A percentile compares a stretch with the other conserved stretches of the same genome.
Conservation (phyloP, 2,113 vertebrate genomes). For the chimpanzee (Pan troglodytes) region NHGRI_mPanTro3-v2.1_pri NC_072408.2:93704001-93704500, state of each 20-base stretch:
- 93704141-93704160: not conserved
- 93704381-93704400: not conserved
- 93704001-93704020: constrained; percentile 43
- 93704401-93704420: not conserved
- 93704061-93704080: not conserved
- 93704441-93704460: not conserved
- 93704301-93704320: not conserved
- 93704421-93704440: not conserved
- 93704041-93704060: constrained; percentile 19
- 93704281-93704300: not conserved
- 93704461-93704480: not conserved
- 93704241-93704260: not conserved
- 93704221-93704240: not conserved
- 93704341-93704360: not conserved
- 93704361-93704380: not conserved
- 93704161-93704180: not conserved
- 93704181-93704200: not conserved
- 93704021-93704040: not conserved
- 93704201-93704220: not conserved
- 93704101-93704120: constrained; percentile 18
- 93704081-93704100: constrained; percentile 22
- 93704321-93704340: not conserved
- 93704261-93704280: not conserved
- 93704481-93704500: not conserved
- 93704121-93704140: not conserved